Base-by-base conservation (phyloP, 2,113 vertebrate species). In the Colius striatus region DNA sequence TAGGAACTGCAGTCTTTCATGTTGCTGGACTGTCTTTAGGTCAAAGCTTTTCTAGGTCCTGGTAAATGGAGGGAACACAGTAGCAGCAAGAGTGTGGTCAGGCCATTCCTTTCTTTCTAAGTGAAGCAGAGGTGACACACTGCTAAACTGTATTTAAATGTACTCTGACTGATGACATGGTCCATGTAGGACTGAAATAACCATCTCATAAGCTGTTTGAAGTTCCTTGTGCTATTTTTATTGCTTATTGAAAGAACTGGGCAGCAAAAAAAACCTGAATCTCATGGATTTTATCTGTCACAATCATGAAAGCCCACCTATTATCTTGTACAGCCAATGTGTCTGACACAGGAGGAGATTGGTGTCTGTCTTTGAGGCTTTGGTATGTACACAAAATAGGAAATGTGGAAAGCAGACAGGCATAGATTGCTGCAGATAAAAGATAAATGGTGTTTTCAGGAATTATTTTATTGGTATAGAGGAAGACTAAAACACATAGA, bases 61-160 rank as follows among this genome's bases (percentile, higher is more conserved):
- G 27, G 12, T 5, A 86, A 86, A 67, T 0, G 2, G 2, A 51
- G 8, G 16, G 14, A 21, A 53, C 6, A 17, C 0, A 0, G 5
- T 18, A 89, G 29, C 36, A 71, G 10, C 22, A 76, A 82, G 11
- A 43, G 3, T 1, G 0, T 66, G 25, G 30, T 50, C 32, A 87
- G 30, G 53, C 4, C 5, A 53, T n/a, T 45, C 5, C 10, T 58
- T n/a, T 29, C 14, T 68, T 75, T 70, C 27, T 16, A 50, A 68
- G 16, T 32, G 27, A 92, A 62, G 30, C 5, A 85, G 43, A 53
- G 16, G 2, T 2, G 5, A 25, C n/a, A 45, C 43, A 60, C 34
- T 58, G 25, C 19, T 58, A 95, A 80, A 70, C 43, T 38, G 13
- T 43, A 41, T 8, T 80, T 19, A 81, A 13, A 58, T 0, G 1